Conservation (phyloP, 2,113 vertebrate species). For the Thalassoma bifasciatum region DNA sequence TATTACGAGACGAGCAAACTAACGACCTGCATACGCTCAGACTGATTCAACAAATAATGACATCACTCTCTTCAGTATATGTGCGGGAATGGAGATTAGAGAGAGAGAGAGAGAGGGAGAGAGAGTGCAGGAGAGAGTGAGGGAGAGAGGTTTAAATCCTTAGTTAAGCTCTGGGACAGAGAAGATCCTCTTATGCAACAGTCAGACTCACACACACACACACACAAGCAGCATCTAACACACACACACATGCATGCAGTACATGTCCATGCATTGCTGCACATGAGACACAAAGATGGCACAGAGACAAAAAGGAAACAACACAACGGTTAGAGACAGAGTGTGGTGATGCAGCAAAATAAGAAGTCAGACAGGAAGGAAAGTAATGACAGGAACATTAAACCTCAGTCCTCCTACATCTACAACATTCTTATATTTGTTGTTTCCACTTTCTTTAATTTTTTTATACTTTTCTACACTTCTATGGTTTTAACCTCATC, state of each 20-base stretch:
- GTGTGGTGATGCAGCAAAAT: background rate
- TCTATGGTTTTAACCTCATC: too few species aligned
- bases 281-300: constrained; percentile 50
- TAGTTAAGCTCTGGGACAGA: constrained; percentile 79
- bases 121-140: constrained; percentile 61
- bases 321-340: background rate
- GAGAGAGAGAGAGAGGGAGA: constrained; percentile 52
- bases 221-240: background rate
- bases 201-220: constrained; percentile 55
- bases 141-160: constrained; percentile 75
- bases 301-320: constrained; percentile 23
- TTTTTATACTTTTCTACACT: too few species aligned
- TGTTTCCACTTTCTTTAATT: too few species aligned
- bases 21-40: constrained; percentile 20
- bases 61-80: constrained; percentile 52
- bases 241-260: constrained; percentile 36
- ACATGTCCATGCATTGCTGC: constrained; percentile 51
- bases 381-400: background rate
- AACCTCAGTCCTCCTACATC: too few species aligned
- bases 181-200: constrained; percentile 82
- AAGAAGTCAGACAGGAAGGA: background rate
- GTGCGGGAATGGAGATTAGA: constrained; percentile 68
- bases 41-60: constrained; percentile 64
- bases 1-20: constrained; percentile 21
- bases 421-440: too few species aligned